Evolutionary conservation across 37 sponge, comb jelly and placozoan genomes (phyloP).

Genomic region (Mnemiopsis leidyi): DNA sequence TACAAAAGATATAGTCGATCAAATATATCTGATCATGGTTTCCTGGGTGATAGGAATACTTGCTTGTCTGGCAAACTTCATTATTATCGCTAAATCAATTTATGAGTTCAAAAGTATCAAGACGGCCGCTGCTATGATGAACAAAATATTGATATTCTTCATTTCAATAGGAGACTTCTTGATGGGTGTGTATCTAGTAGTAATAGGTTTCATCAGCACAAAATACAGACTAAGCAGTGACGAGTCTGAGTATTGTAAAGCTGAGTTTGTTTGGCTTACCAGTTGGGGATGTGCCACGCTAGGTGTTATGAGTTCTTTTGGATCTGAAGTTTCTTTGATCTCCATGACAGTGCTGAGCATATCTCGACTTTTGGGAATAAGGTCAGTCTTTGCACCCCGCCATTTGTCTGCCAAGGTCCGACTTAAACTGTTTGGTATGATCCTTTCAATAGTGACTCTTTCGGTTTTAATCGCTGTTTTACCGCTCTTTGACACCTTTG

Average conservation of each 20-base stretch:
- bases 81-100: neutral
- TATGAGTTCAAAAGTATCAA: neutral
- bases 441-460: neutral
- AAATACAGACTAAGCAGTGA: neutral
- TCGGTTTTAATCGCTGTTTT: neutral
- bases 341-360: neutral
- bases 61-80: neutral
- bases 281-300: neutral
- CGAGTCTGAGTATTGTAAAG: neutral
- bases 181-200: neutral
- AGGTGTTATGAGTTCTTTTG: neutral
- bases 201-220: neutral
- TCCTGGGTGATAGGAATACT: neutral
- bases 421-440: neutral
- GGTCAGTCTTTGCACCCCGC: neutral
- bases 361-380: neutral
- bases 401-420: neutral
- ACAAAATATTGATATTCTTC: constrained; percentile 6
- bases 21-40: neutral
- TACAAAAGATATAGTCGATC: neutral
- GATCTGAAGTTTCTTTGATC: neutral
- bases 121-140: neutral
- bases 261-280: neutral
- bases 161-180: constrained; percentile 1
- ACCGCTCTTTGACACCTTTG: neutral